A percentile compares a stretch with the other conserved stretches of the same genome.
phyloP scores from a whole-genome alignment of 2,113 vertebrate genomes.

The Carassius carassius region DNA sequence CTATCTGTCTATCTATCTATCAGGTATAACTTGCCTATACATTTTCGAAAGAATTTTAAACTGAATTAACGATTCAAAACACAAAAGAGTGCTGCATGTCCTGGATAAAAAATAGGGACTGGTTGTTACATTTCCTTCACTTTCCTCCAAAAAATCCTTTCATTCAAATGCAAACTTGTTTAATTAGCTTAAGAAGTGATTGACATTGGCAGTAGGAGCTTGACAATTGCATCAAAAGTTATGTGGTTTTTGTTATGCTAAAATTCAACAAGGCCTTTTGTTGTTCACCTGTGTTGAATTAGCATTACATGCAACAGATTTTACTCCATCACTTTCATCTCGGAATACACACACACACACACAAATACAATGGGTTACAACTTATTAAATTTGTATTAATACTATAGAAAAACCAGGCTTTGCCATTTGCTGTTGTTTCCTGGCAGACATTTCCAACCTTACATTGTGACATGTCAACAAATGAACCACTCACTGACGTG shows the following conservation, averaged over 20 bases:
- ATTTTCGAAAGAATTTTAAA: neutral
- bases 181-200: constrained; percentile 24
- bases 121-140: neutral
- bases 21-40: too few relatives aligned
- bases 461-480: neutral
- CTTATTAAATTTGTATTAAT: neutral
- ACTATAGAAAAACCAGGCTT: neutral
- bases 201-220: constrained; percentile 1
- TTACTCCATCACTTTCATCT: neutral
- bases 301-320: neutral
- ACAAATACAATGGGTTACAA: neutral
- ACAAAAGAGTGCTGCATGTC: neutral
- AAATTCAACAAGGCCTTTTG: constrained; percentile 5
- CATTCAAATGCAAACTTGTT: constrained; percentile 30
- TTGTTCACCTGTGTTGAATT: constrained; percentile 19
- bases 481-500: neutral
- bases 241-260: neutral
- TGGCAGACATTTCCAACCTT: constrained; percentile 19
- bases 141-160: neutral
- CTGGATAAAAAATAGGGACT: neutral
- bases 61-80: neutral
- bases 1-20: neutral
- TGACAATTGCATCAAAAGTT: constrained; percentile 23
- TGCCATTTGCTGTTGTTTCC: neutral
- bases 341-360: neutral